phyloP scores from a whole-genome alignment of 2,888 invertebrate species.

The Nomada hirtipes region DNA sequence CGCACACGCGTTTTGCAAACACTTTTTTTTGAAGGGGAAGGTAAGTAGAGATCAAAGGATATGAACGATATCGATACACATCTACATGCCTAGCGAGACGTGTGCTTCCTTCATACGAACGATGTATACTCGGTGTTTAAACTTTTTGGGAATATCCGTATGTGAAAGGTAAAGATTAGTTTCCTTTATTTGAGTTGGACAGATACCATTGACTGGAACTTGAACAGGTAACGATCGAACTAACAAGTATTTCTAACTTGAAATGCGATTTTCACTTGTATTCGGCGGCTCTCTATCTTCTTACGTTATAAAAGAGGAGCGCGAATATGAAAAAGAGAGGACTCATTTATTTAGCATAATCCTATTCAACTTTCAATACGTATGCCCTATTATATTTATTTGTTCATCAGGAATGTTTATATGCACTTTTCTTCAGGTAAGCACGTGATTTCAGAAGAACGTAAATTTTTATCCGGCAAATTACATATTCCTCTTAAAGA shows the following conservation, averaged over 20 bases:
- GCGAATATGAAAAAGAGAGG: neutral
- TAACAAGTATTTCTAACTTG: slow-evolving; percentile 28
- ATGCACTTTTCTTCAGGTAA: slow-evolving; percentile 17
- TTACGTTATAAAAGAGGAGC: neutral
- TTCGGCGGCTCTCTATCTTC: slow-evolving; percentile 3
- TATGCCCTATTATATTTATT: slow-evolving; percentile 5
- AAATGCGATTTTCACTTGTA: slow-evolving; percentile 26
- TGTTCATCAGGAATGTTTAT: slow-evolving; percentile 1
- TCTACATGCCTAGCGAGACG: slow-evolving; percentile 57
- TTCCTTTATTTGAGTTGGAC: slow-evolving; percentile 36
- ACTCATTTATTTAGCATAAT: neutral
- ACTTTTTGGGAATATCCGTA: slow-evolving; percentile 49
- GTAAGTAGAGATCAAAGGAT: slow-evolving; percentile 60
- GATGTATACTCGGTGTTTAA: slow-evolving; percentile 44
- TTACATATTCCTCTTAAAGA: neutral
- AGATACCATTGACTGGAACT: slow-evolving; percentile 23
- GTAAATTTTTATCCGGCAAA: neutral
- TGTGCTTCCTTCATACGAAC: slow-evolving; percentile 56
- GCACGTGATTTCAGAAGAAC: slow-evolving; percentile 13
- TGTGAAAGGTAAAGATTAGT: slow-evolving; percentile 55
- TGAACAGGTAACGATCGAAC: slow-evolving; percentile 40
- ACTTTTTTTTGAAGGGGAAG: slow-evolving; percentile 64
- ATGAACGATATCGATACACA: slow-evolving; percentile 27
- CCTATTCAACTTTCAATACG: slow-evolving; percentile 1
- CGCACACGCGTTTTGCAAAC: slow-evolving; percentile 68